Evolutionary conservation across 2,113 vertebrate species (phyloP).

Genomic region (Burhinus oedicnemus): DNA sequence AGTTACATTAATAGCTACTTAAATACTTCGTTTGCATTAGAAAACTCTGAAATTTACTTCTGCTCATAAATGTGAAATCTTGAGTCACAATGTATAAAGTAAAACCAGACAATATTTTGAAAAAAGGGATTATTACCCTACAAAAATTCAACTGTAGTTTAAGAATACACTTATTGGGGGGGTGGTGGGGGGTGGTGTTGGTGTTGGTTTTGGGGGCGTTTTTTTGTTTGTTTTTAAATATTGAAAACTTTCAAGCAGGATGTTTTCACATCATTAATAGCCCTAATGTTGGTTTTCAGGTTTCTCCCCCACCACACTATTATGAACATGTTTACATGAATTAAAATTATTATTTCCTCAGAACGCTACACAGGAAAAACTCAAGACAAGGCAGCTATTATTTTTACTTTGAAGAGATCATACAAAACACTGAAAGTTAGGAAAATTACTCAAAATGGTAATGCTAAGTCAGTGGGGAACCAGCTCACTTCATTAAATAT

Average conservation of each 20-base stretch:
- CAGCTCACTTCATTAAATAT: conserved; percentile 63
- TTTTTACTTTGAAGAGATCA: conserved; percentile 5
- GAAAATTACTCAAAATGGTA: conserved; percentile 50
- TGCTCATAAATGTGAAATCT: neutral
- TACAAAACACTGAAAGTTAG: conserved; percentile 35
- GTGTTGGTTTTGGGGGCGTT: neutral
- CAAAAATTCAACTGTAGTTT: neutral
- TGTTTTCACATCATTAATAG: neutral
- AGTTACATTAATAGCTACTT: neutral
- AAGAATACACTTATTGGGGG: neutral
- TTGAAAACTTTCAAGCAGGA: neutral
- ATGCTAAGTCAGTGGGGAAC: conserved; percentile 59
- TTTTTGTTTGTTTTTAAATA: neutral
- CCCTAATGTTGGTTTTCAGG: neutral
- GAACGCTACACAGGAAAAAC: neutral
- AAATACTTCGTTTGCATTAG: neutral
- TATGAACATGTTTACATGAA: neutral
- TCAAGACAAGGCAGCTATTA: conserved; percentile 18
- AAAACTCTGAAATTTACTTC: neutral
- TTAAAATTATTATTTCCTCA: conserved; percentile 19
- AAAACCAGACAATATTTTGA: neutral
- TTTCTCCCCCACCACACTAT: neutral
- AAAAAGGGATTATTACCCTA: neutral
- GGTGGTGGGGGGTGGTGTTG: too few species aligned
- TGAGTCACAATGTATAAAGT: neutral